Evolutionary conservation across 2,797 vertebrate species (phyloP).

Genomic region (Lacerta viridis): DNA sequence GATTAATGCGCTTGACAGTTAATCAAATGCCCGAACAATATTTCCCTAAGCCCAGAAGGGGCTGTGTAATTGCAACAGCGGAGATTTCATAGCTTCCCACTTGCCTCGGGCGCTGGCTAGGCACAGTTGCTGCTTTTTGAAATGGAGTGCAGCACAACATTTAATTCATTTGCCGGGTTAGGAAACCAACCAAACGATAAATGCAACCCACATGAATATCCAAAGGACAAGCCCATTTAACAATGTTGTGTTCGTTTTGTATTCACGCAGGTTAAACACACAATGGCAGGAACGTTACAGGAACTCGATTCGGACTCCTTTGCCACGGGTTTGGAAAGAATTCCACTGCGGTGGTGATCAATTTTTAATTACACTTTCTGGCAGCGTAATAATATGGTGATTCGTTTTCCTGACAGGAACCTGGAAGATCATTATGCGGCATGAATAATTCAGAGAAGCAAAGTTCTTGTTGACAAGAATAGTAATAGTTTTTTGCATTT

Average conservation of each 20-base stretch:
- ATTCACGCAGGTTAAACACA: conserved; percentile 21
- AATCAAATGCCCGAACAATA: conserved; percentile 50
- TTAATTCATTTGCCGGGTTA: conserved; percentile 5
- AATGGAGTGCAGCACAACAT: conserved; percentile 18
- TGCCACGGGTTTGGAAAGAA: conserved; percentile 47
- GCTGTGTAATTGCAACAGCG: conserved; percentile 27
- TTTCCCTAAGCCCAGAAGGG: conserved; percentile 49
- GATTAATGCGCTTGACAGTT: conserved; percentile 47
- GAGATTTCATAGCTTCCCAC: conserved; percentile 35
- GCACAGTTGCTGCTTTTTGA: not conserved
- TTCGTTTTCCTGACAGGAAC: conserved; percentile 65
- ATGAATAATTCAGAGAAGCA: conserved; percentile 59
- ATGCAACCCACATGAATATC: rapidly evolving
- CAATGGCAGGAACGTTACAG: conserved; percentile 12
- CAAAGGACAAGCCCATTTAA: not conserved
- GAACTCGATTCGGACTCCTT: conserved; percentile 18
- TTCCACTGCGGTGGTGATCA: not conserved
- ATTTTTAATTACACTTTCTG: conserved; percentile 65
- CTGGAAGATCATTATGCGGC: conserved; percentile 41
- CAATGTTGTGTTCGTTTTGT: not conserved
- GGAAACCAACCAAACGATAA: conserved; percentile 2
- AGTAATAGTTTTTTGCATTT: conserved; percentile 30
- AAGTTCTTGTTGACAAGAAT: conserved; percentile 37
- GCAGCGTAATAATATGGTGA: conserved; percentile 49
- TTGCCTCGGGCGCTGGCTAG: not conserved